Evolutionary conservation across 2,797 vertebrate genomes (phyloP).

Genomic region (Emys orbicularis): DNA sequence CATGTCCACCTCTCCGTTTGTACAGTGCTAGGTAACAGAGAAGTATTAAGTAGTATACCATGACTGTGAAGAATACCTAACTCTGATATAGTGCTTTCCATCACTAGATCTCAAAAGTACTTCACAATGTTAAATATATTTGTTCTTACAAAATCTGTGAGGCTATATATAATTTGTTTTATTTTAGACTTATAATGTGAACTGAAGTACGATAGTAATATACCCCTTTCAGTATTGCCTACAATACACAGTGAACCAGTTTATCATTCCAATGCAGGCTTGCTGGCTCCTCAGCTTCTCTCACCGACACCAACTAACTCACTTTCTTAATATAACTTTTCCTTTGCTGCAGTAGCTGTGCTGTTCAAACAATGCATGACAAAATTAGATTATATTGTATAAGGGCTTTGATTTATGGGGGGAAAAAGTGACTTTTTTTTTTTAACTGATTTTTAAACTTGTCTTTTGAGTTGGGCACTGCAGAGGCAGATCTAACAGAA

Average conservation of each 20-base stretch:
- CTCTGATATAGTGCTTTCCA: too few species aligned
- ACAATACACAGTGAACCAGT: neutral
- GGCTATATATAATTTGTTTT: neutral
- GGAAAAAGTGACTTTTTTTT: neutral
- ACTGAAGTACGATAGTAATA: neutral
- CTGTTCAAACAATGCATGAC: neutral
- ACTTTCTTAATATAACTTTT: neutral
- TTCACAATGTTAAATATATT: too few species aligned
- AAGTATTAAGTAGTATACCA: neutral
- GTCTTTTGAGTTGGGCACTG: neutral
- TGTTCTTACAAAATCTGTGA: too few species aligned
- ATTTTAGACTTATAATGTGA: neutral
- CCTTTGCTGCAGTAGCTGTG: fast-evolving
- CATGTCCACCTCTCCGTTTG: neutral
- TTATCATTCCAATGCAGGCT: neutral
- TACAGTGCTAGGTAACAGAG: neutral
- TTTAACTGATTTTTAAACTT: neutral
- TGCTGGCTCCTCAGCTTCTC: neutral
- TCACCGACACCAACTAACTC: neutral
- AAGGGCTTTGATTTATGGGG: neutral
- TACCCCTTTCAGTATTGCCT: neutral
- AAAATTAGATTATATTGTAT: neutral
- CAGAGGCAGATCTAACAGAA: neutral
- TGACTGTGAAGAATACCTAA: neutral
- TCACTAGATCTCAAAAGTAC: too few species aligned